Conservation (phyloP, 2,797 vertebrate genomes). For the Paedocypris micromegethes region DNA sequence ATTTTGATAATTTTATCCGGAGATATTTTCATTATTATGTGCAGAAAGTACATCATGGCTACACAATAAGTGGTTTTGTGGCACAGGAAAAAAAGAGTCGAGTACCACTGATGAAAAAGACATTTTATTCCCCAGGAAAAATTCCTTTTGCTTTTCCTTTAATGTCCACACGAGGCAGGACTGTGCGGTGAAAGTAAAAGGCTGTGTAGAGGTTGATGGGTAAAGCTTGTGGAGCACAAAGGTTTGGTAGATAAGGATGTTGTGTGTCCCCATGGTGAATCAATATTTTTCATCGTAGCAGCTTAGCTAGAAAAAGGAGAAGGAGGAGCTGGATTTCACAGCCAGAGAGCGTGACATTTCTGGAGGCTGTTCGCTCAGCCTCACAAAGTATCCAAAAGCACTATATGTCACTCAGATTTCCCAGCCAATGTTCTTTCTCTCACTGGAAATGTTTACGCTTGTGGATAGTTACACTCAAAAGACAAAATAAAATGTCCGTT, state of each 20-base stretch:
- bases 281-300: slow-evolving; percentile 49
- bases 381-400: slow-evolving; percentile 33
- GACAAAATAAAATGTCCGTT: neutral
- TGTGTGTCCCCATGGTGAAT: slow-evolving; percentile 39
- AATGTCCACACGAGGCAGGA: slow-evolving; percentile 32
- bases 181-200: slow-evolving; percentile 12
- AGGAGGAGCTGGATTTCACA: slow-evolving; percentile 49
- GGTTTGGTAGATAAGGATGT: slow-evolving; percentile 45
- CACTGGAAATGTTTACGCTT: slow-evolving; percentile 8
- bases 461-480: slow-evolving; percentile 7
- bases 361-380: slow-evolving; percentile 25
- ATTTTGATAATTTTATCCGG: no score
- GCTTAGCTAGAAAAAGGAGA: slow-evolving; percentile 47
- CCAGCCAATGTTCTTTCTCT: slow-evolving; percentile 11
- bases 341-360: slow-evolving; percentile 39
- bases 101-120: no score
- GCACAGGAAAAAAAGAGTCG: no score
- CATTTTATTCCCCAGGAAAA: no score
- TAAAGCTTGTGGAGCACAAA: slow-evolving; percentile 38
- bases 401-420: slow-evolving; percentile 7
- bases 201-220: slow-evolving; percentile 22
- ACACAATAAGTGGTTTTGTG: no score
- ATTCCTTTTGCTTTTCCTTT: slow-evolving; percentile 7
- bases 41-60: no score
- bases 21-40: no score